Conservation (phyloP, 1,140 invertebrate species). For the Oryctes rhinoceros region DNA sequence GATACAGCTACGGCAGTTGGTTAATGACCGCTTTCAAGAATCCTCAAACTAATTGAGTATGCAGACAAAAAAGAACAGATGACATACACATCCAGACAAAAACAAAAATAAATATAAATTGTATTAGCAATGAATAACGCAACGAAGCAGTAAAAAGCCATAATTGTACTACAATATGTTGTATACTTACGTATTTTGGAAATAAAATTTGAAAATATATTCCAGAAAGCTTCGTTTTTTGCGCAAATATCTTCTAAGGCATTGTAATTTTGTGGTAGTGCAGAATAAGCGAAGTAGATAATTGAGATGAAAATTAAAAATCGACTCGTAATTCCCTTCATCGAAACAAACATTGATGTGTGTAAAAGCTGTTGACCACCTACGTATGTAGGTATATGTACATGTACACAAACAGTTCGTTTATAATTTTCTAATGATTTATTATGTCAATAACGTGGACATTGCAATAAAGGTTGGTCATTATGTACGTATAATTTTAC, state of each 20-base stretch:
- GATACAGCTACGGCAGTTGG: no score
- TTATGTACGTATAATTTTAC: constrained; percentile 3
- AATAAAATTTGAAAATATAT: constrained; percentile 15
- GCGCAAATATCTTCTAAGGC: neutral
- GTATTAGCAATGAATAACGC: no score
- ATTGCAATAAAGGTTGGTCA: neutral
- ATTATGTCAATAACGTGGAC: neutral
- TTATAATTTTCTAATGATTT: neutral
- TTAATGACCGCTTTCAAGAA: no score
- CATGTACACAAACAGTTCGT: neutral
- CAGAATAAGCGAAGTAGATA: neutral
- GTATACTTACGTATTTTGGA: neutral
- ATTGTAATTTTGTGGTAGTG: neutral
- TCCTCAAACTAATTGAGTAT: no score
- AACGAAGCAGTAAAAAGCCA: no score
- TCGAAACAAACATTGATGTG: neutral
- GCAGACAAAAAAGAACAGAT: no score
- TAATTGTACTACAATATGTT: no score
- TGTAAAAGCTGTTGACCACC: neutral
- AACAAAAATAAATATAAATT: no score
- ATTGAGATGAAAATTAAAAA: neutral
- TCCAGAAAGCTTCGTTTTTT: neutral
- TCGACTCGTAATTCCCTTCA: neutral
- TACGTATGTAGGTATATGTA: neutral
- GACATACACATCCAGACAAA: no score